Conservation (phyloP, 92 coral and sea anemone genomes). For the Porites cylindrica region DNA sequence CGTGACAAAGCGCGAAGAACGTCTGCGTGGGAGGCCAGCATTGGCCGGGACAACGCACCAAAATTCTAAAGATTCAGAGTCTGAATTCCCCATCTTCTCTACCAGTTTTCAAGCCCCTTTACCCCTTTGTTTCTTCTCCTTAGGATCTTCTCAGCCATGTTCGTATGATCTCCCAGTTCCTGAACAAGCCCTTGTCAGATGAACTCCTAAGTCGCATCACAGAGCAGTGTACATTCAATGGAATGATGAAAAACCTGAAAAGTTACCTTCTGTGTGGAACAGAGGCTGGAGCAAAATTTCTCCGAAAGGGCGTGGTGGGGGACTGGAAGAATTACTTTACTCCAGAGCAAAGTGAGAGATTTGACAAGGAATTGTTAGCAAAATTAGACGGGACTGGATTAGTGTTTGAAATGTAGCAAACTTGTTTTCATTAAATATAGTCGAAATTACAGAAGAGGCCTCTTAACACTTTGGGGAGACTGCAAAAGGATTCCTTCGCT, state of each 20-base stretch:
- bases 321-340: constrained; percentile 1
- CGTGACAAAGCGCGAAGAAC: too few relatives aligned
- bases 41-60: too few relatives aligned
- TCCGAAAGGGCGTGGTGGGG: not conserved
- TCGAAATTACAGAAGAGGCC: too few relatives aligned
- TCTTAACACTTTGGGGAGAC: too few relatives aligned
- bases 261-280: not conserved
- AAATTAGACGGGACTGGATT: not conserved
- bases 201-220: constrained; percentile 16
- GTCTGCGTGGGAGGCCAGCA: too few relatives aligned
- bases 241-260: constrained; percentile 6
- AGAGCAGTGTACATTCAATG: constrained; percentile 27
- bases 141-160: constrained; percentile 14
- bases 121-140: not conserved
- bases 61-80: too few relatives aligned
- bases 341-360: not conserved
- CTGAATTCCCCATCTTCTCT: too few relatives aligned
- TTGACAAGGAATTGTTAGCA: not conserved
- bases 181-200: constrained; percentile 30
- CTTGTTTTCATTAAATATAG: too few relatives aligned
- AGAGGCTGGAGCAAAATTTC: not conserved
- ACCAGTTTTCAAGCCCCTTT: too few relatives aligned
- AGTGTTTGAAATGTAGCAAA: not conserved
- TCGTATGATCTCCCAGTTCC: constrained; percentile 9
- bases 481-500: too few relatives aligned